A percentile compares a stretch with the other conserved stretches of the same genome.
Evolutionary conservation across 2,888 invertebrate genomes (phyloP).

Genomic region (Drosophila kanekoi): DNA sequence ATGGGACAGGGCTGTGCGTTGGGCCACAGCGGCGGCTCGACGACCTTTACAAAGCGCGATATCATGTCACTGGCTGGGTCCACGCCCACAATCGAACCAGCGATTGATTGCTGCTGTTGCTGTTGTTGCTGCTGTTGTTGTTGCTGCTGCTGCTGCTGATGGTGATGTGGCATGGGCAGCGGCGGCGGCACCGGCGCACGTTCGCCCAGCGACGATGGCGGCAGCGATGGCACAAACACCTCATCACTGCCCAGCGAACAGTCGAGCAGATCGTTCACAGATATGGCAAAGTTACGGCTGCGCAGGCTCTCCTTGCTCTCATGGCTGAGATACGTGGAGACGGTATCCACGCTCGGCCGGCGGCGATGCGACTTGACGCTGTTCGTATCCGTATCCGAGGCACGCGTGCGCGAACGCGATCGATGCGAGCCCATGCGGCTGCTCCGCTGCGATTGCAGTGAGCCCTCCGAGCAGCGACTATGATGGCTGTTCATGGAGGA

Average conservation of each 20-base stretch:
- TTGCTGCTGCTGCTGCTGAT: slow-evolving; percentile 65
- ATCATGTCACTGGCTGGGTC: slow-evolving; percentile 87
- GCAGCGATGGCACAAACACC: slow-evolving; percentile 86
- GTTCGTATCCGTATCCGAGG: slow-evolving; percentile 86
- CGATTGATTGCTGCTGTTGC: slow-evolving; percentile 78
- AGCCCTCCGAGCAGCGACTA: slow-evolving; percentile 84
- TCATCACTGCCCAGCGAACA: slow-evolving; percentile 91
- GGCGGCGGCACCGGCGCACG: slow-evolving; percentile 82
- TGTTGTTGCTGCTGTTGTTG: slow-evolving; percentile 71
- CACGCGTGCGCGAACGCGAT: slow-evolving; percentile 84
- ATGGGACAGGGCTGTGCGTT: slow-evolving; percentile 91
- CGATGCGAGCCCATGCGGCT: slow-evolving; percentile 83
- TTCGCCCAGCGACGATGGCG: slow-evolving; percentile 79
- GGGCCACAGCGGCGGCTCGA: slow-evolving; percentile 88
- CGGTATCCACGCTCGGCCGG: slow-evolving; percentile 94
- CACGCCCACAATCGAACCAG: slow-evolving; percentile 86
- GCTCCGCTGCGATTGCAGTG: slow-evolving; percentile 81
- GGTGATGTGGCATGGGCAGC: slow-evolving; percentile 69
- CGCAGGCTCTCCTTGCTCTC: slow-evolving; percentile 91
- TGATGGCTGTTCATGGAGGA: slow-evolving; percentile 84
- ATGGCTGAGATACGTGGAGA: slow-evolving; percentile 94
- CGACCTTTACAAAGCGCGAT: slow-evolving; percentile 89
- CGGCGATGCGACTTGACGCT: slow-evolving; percentile 91
- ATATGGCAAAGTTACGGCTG: slow-evolving; percentile 86
- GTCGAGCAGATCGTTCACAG: slow-evolving; percentile 89